These are phyloP conservation scores for Pogonomyrmex californicus DNA, from an alignment of 1,140 invertebrate genomes.

Conservation along the genomic window DNA sequence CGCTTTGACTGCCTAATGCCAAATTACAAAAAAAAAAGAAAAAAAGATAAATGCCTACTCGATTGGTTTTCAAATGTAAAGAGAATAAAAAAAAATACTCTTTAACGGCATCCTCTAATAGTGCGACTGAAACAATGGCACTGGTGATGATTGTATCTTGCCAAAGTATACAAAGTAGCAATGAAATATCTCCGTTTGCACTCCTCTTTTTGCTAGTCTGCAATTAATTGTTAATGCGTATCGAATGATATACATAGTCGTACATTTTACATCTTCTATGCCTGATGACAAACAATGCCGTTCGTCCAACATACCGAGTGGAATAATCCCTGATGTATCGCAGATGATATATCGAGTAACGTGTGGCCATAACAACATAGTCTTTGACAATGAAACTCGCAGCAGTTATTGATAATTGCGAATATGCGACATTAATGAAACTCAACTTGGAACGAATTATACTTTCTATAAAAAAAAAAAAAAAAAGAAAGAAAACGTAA, in stretches of 20 bases:
- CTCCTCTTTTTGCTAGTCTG: constrained; percentile 69
- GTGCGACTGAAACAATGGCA: constrained; percentile 35
- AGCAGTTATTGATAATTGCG: constrained; percentile 1
- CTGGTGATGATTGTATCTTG: constrained; percentile 69
- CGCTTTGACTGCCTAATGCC: constrained; percentile 84
- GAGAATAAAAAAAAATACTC: constrained; percentile 37
- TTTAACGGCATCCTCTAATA: constrained; percentile 47
- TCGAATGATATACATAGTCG: constrained; percentile 59
- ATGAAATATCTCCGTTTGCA: constrained; percentile 54
- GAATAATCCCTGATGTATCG: constrained; percentile 30
- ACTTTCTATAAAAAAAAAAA: constrained; percentile 9
- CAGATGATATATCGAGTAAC: constrained; percentile 12
- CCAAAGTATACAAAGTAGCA: constrained; percentile 70
- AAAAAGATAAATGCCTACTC: constrained; percentile 13
- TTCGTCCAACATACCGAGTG: constrained; percentile 40
- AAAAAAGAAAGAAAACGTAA: background rate
- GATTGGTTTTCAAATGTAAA: constrained; percentile 34
- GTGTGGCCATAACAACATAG: constrained; percentile 55
- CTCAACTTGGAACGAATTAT: background rate
- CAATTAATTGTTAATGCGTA: constrained; percentile 70
- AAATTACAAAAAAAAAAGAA: constrained; percentile 76
- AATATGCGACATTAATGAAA: constrained; percentile 27
- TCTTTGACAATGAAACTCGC: constrained; percentile 35
- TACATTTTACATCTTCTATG: constrained; percentile 66
- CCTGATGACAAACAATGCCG: constrained; percentile 54